phyloP scores from a whole-genome alignment of 2,797 vertebrate genomes.

The Myotis myotis region DNA sequence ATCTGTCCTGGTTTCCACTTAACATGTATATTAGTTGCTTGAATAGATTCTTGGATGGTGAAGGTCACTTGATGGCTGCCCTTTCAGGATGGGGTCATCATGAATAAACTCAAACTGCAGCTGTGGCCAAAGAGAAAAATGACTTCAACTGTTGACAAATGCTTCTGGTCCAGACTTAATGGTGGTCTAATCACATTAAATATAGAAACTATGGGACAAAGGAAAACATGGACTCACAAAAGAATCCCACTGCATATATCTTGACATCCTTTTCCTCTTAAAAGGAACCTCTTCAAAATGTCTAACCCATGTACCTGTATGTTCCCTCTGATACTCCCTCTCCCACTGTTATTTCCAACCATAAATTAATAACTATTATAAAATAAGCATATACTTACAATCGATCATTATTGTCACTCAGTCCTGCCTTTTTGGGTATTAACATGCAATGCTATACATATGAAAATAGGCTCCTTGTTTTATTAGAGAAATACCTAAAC shows the following conservation, averaged over 20 bases:
- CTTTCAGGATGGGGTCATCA: conserved; percentile 58
- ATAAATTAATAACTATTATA: conserved; percentile 5
- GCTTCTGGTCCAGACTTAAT: conserved; percentile 60
- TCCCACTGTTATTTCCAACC: neutral
- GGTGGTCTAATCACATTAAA: conserved; percentile 62
- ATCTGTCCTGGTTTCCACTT: conserved; percentile 66
- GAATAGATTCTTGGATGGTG: conserved; percentile 61
- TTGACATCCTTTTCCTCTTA: neutral
- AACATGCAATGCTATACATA: conserved; percentile 53
- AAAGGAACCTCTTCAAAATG: neutral
- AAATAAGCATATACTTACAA: conserved; percentile 28
- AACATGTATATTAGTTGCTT: conserved; percentile 71
- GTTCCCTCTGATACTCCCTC: neutral
- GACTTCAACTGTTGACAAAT: conserved; percentile 69
- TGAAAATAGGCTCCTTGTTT: neutral
- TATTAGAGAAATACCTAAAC: neutral
- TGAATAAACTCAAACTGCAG: conserved; percentile 62
- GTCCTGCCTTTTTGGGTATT: conserved; percentile 70
- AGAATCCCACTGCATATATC: neutral
- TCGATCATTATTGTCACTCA: neutral
- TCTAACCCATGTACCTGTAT: neutral
- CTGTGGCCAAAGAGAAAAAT: conserved; percentile 73
- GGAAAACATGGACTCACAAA: conserved; percentile 17
- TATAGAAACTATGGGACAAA: conserved; percentile 55
- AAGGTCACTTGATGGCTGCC: conserved; percentile 68